A percentile compares a stretch with the other conserved stretches of the same genome.
Conservation (phyloP, 2,888 invertebrate species). For the Linyphia triangularis region DNA sequence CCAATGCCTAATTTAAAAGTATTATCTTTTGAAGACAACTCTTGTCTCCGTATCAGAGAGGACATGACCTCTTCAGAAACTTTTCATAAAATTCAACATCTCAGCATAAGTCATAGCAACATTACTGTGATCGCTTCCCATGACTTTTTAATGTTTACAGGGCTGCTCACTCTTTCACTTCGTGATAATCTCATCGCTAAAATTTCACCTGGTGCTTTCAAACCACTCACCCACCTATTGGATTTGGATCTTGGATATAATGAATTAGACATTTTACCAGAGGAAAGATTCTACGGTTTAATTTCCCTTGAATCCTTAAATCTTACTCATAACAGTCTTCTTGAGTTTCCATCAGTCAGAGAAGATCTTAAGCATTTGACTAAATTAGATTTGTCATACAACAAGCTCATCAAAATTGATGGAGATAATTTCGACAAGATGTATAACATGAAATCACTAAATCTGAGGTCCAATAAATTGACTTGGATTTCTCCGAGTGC, state of each 20-base stretch:
- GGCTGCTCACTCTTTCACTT: conserved; percentile 71
- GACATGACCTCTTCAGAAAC: conserved; percentile 73
- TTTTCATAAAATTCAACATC: conserved; percentile 68
- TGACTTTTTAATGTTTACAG: conserved; percentile 76
- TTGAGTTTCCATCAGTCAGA: conserved; percentile 82
- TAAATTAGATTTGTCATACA: conserved; percentile 87
- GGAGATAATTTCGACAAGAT: conserved; percentile 77
- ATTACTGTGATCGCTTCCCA: conserved; percentile 76
- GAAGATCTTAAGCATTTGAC: conserved; percentile 86
- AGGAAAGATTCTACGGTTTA: conserved; percentile 77
- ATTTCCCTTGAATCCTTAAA: conserved; percentile 88
- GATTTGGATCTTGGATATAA: conserved; percentile 76
- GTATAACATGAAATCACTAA: conserved; percentile 77
- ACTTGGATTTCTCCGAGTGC: conserved; percentile 78
- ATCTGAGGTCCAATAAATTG: conserved; percentile 79
- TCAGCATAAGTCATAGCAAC: conserved; percentile 75
- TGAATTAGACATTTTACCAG: conserved; percentile 77
- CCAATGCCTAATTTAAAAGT: conserved; percentile 74
- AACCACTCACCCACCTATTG: conserved; percentile 70
- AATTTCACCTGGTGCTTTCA: conserved; percentile 77
- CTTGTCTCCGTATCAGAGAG: conserved; percentile 75
- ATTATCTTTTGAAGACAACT: conserved; percentile 76
- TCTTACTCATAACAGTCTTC: conserved; percentile 89
- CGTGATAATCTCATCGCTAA: conserved; percentile 77
- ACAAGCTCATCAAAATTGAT: conserved; percentile 82